These are phyloP conservation scores for Allygus modestus DNA, from an alignment of 2,888 invertebrate species.

Conservation along the genomic window DNA sequence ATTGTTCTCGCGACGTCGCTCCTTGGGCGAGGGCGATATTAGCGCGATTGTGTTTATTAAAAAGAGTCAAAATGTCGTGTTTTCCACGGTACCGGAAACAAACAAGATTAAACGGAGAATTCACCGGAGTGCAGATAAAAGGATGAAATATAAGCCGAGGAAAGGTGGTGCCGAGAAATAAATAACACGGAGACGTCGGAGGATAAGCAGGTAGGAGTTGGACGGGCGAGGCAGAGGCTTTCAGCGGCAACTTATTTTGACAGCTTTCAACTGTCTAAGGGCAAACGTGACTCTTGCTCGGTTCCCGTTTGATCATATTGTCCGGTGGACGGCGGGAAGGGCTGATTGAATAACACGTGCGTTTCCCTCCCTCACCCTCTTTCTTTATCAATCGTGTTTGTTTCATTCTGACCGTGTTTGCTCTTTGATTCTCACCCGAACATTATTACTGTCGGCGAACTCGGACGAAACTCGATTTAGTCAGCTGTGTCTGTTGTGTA, in stretches of 20 bases:
- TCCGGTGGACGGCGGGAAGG: background rate
- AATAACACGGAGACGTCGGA: conserved; percentile 19
- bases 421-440: background rate
- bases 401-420: background rate
- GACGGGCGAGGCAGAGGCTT: background rate
- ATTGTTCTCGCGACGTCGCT: too few relatives aligned
- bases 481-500: too few relatives aligned
- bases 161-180: conserved; percentile 35
- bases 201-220: conserved; percentile 35
- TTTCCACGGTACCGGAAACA: background rate
- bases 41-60: too few relatives aligned
- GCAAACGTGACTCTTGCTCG: conserved; percentile 36
- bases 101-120: background rate
- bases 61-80: too few relatives aligned
- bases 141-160: conserved; percentile 32
- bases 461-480: background rate
- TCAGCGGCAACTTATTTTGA: conserved; percentile 57
- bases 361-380: background rate
- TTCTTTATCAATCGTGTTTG: conserved; percentile 15
- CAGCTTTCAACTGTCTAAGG: conserved; percentile 54
- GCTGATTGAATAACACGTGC: conserved; percentile 42
- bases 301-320: conserved; percentile 54
- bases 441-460: background rate
- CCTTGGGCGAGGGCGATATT: too few relatives aligned
- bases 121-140: conserved; percentile 8